A percentile compares a stretch with the other conserved stretches of the same genome.
Evolutionary conservation across 2,888 invertebrate genomes (phyloP).

Genomic region (Dicycla oo): DNA sequence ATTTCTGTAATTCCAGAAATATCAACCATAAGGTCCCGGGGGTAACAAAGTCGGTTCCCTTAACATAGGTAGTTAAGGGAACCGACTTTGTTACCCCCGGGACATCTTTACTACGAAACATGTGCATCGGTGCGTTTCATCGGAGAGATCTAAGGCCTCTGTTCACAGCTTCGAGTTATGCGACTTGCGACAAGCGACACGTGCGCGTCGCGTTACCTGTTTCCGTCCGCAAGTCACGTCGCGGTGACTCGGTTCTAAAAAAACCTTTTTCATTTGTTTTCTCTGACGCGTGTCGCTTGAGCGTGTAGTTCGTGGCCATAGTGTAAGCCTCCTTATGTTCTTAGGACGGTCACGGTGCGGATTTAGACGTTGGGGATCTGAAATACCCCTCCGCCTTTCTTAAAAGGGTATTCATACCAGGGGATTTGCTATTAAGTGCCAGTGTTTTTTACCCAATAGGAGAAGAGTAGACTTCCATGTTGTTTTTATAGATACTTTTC

Average conservation of each 20-base stretch:
- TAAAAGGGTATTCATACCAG: neutral
- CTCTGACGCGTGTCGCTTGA: neutral
- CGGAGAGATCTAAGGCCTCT: neutral
- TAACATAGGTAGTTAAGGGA: neutral
- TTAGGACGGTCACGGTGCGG: slow-evolving; percentile 6
- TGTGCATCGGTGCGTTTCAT: slow-evolving; percentile 17
- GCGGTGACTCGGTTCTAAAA: neutral
- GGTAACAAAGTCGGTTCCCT: no score
- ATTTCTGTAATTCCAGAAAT: neutral
- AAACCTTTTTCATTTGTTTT: neutral
- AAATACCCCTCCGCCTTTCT: neutral
- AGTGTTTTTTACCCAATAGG: slow-evolving; percentile 6
- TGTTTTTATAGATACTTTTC: neutral
- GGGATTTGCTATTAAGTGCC: slow-evolving; percentile 13
- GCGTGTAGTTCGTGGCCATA: neutral
- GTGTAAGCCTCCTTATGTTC: slow-evolving; percentile 18
- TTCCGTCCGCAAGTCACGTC: neutral
- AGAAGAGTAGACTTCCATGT: neutral
- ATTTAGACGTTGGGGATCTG: slow-evolving; percentile 8
- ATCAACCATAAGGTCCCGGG: neutral
- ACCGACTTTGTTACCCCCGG: neutral
- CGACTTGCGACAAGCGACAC: neutral
- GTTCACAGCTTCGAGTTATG: neutral
- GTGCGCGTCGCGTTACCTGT: neutral
- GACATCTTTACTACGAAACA: slow-evolving; percentile 4